Evolutionary conservation across 2,113 vertebrate genomes (phyloP).

Genomic region (Leptosomus discolor): DNA sequence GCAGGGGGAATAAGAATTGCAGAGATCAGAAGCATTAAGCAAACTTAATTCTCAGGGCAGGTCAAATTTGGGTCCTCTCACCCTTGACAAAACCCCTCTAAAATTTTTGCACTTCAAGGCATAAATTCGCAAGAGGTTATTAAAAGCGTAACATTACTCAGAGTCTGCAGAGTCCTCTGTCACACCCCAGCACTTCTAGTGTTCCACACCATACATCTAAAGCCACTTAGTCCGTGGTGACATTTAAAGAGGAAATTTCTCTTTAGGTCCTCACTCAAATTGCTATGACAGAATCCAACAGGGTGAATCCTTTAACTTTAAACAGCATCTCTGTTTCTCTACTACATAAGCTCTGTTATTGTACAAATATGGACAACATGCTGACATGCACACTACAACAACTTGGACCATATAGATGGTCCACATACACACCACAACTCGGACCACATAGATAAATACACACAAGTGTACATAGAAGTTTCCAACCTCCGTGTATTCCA

Average conservation of each 20-base stretch:
- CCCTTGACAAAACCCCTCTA: neutral
- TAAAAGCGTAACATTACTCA: neutral
- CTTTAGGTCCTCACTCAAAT: neutral
- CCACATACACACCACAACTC: neutral
- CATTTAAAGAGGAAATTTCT: neutral
- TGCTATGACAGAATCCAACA: neutral
- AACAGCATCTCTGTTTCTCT: neutral
- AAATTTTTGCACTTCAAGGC: neutral
- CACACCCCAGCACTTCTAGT: neutral
- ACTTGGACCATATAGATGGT: accelerated
- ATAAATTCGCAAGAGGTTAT: conserved; percentile 3
- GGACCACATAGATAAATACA: neutral
- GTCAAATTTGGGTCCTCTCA: neutral
- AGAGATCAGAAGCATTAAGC: neutral
- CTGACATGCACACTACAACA: neutral
- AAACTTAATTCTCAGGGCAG: neutral
- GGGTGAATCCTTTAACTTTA: neutral
- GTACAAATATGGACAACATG: neutral
- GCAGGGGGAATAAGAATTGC: neutral
- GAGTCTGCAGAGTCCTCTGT: neutral
- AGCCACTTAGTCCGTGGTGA: neutral
- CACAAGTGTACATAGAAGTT: neutral
- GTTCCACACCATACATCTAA: neutral
- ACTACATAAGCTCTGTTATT: accelerated
- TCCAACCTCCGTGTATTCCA: conserved; percentile 71